Conservation (phyloP, 2,797 vertebrate genomes). For the Myiotriccus ornatus region DNA sequence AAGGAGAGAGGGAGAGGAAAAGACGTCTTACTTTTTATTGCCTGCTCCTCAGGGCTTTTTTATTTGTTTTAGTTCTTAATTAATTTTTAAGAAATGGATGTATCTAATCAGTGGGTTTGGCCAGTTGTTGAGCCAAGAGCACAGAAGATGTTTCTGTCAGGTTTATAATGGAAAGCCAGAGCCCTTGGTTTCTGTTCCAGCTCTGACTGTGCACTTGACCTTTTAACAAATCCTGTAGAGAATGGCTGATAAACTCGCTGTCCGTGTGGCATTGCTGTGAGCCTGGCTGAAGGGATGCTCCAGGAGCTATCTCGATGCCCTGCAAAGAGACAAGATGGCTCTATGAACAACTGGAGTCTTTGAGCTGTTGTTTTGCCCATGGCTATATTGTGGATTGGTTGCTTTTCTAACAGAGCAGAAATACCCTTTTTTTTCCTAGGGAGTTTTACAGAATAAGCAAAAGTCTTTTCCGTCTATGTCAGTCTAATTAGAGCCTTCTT, state of each 20-base stretch:
- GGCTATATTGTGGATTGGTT: background rate
- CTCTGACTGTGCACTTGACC: conserved; percentile 16
- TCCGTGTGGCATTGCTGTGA: background rate
- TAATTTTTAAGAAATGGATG: conserved; percentile 12
- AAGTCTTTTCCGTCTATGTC: background rate
- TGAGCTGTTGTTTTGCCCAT: background rate
- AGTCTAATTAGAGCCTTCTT: background rate
- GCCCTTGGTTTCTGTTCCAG: background rate
- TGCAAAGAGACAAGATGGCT: background rate
- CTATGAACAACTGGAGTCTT: background rate
- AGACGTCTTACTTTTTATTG: background rate
- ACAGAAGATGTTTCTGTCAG: background rate
- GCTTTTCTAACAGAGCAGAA: background rate
- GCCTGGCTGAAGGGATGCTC: background rate
- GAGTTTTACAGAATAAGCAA: background rate
- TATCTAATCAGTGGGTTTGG: conserved; percentile 22
- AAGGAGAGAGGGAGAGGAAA: background rate
- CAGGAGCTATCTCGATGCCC: background rate
- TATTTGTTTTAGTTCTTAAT: conserved; percentile 8
- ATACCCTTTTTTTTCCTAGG: background rate
- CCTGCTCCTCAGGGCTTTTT: background rate
- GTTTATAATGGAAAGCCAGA: background rate
- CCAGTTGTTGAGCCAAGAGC: background rate
- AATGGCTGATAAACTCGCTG: background rate
- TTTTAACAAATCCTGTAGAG: background rate